A percentile compares a stretch with the other conserved stretches of the same genome.
These are phyloP conservation scores for roundworm (Caenorhabditis elegans) DNA, from an alignment of 1,140 invertebrate species.

Conservation along the genomic window WBcel235 BX284606.5:16195001-16195500, in stretches of 20 bases:
- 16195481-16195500: too few relatives aligned
- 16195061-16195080: too few relatives aligned
- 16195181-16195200: background rate
- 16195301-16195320: too few relatives aligned
- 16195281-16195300: background rate
- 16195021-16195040: background rate
- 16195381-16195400: too few relatives aligned
- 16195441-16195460: background rate
- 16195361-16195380: background rate
- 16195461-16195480: background rate
- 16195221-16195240: too few relatives aligned
- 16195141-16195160: too few relatives aligned
- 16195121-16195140: background rate
- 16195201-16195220: background rate
- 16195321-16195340: background rate
- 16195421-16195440: too few relatives aligned
- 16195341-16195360: too few relatives aligned
- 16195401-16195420: too few relatives aligned
- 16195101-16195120: background rate
- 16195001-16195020: background rate
- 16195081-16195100: too few relatives aligned
- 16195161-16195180: background rate
- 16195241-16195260: background rate
- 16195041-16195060: background rate
- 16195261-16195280: background rate